Evolutionary conservation across 2,113 vertebrate genomes (phyloP).

Genomic region (Lophochroa leadbeateri): DNA sequence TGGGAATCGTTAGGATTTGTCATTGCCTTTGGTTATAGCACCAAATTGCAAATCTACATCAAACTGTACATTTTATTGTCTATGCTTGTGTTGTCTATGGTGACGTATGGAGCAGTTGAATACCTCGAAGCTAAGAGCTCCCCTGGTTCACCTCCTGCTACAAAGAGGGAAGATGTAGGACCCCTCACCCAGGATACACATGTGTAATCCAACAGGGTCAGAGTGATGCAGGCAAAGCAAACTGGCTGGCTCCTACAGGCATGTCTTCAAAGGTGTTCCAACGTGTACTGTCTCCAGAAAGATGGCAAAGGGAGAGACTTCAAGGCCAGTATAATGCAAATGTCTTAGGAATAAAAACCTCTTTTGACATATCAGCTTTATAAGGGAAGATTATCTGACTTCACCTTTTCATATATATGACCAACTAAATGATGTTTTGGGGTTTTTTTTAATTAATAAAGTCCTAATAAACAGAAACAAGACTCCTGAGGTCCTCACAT

Average conservation of each 20-base stretch:
- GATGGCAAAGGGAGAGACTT: background rate
- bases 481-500: background rate
- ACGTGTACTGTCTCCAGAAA: background rate
- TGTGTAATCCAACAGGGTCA: background rate
- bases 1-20: constrained; percentile 93
- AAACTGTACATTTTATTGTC: constrained; percentile 86
- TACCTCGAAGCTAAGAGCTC: constrained; percentile 70
- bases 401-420: background rate
- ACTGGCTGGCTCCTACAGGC: background rate
- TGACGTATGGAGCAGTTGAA: constrained; percentile 81
- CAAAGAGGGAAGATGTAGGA: background rate
- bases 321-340: background rate
- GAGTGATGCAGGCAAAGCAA: background rate
- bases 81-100: constrained; percentile 72
- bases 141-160: background rate
- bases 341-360: background rate
- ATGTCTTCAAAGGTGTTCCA: background rate
- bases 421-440: background rate
- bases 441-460: background rate
- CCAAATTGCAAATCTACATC: constrained; percentile 79
- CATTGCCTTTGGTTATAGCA: constrained; percentile 89
- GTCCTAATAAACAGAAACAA: background rate
- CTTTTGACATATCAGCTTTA: background rate
- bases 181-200: background rate
- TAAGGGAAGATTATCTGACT: background rate